A percentile compares a stretch with the other conserved stretches of the same genome.
These are phyloP conservation scores for Spialia ferax DNA, from an alignment of 2,888 invertebrate genomes.

Conservation along the genomic window DNA sequence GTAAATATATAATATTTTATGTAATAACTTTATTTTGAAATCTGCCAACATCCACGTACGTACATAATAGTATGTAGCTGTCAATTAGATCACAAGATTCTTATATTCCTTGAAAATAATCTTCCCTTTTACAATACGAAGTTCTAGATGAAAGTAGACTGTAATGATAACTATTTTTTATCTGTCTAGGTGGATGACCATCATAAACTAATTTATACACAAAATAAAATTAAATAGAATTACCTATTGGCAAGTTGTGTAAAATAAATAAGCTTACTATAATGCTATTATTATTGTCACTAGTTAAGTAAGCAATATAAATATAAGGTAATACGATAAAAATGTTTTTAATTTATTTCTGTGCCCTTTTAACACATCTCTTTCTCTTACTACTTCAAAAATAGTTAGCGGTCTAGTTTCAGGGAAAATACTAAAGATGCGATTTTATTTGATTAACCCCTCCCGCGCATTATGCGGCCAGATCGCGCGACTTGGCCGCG, in stretches of 20 bases:
- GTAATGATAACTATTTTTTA: conserved; percentile 83
- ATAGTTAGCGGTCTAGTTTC: too few relatives aligned
- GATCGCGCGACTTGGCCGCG: too few relatives aligned
- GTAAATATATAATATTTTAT: conserved; percentile 82
- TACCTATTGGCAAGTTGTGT: conserved; percentile 85
- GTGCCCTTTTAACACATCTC: not conserved
- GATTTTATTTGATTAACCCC: too few relatives aligned
- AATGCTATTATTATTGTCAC: conserved; percentile 86
- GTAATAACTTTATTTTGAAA: conserved; percentile 78
- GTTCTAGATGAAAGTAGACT: conserved; percentile 81
- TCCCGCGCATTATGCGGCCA: too few relatives aligned
- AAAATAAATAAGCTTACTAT: conserved; percentile 86
- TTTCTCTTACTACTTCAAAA: too few relatives aligned
- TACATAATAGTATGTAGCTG: conserved; percentile 75
- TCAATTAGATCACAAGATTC: conserved; percentile 81
- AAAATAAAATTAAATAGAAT: conserved; percentile 78
- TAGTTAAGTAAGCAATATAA: conserved; percentile 87
- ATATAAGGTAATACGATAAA: conserved; percentile 81
- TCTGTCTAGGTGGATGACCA: conserved; percentile 85
- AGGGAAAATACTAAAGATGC: too few relatives aligned
- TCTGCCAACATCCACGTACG: conserved; percentile 78
- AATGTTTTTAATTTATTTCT: conserved; percentile 61
- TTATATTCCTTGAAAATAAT: conserved; percentile 84
- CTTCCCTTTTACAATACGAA: conserved; percentile 67
- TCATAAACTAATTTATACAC: conserved; percentile 85